phyloP scores from a whole-genome alignment of 1,140 invertebrate species.

The Monomorium pharaonis region DNA sequence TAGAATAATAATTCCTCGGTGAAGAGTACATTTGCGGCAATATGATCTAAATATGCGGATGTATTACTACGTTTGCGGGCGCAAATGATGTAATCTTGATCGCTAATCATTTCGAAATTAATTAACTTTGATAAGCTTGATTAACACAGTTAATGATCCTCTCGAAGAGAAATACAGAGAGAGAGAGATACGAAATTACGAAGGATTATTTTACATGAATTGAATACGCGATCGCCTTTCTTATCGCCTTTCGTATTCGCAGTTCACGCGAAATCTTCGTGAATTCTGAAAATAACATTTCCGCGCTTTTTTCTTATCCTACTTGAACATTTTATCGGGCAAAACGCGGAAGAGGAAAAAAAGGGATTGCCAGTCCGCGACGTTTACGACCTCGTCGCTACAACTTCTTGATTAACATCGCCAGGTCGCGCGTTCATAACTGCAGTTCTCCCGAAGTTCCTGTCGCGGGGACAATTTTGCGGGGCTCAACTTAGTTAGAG shows the following conservation, averaged over 20 bases:
- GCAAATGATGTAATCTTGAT: conserved; percentile 25
- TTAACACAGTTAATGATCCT: not conserved
- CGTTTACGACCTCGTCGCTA: conserved; percentile 32
- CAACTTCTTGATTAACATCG: conserved; percentile 51
- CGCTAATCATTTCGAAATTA: conserved; percentile 22
- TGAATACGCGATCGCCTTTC: not conserved
- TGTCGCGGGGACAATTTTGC: conserved; percentile 24
- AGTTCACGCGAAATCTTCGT: not conserved
- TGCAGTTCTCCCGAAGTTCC: conserved; percentile 40
- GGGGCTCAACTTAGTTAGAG: conserved; percentile 30
- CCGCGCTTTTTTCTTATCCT: not conserved
- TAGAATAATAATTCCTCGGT: not conserved
- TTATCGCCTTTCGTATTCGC: not conserved
- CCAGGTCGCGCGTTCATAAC: conserved; percentile 26
- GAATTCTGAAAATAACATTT: not conserved
- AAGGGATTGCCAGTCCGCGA: not conserved
- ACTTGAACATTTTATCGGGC: not conserved
- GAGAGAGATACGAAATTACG: not conserved
- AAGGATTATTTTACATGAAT: not conserved
- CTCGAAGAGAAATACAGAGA: not conserved
- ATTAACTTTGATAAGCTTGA: conserved; percentile 3
- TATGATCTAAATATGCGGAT: not conserved
- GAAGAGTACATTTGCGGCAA: not conserved
- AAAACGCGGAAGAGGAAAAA: not conserved
- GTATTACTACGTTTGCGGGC: not conserved